Percentiles rank a stretch among this genome's conserved stretches.
Conservation (phyloP, 2,888 invertebrate species). For the Tetragnatha montana region DNA sequence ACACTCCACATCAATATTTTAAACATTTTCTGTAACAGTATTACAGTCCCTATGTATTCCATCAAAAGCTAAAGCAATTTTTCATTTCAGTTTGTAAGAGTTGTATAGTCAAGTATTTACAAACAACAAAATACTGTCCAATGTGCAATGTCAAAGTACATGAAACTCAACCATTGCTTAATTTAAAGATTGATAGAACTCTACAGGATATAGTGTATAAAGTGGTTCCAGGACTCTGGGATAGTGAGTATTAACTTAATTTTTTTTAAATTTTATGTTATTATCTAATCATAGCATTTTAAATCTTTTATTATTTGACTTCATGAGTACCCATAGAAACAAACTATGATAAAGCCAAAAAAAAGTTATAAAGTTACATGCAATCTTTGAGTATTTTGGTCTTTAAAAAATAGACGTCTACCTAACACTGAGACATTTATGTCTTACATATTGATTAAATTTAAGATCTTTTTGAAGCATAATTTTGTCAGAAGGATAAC, state of each 20-base stretch:
- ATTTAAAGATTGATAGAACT: slow-evolving; percentile 84
- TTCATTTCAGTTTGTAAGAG: slow-evolving; percentile 76
- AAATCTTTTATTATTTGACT: neutral
- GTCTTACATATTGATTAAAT: too few species aligned
- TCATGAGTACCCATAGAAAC: neutral
- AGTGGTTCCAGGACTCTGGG: slow-evolving; percentile 94
- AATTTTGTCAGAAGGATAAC: too few species aligned
- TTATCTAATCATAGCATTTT: neutral
- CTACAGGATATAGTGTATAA: slow-evolving; percentile 97
- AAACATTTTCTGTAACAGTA: too few species aligned
- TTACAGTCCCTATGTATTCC: too few species aligned
- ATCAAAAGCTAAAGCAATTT: neutral
- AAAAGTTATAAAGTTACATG: neutral
- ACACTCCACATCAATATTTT: too few species aligned
- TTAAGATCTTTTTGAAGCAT: too few species aligned
- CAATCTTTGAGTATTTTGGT: neutral
- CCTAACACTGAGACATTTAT: too few species aligned
- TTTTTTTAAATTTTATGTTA: neutral
- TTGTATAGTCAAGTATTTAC: slow-evolving; percentile 76
- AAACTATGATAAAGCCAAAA: neutral
- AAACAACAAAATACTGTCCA: slow-evolving; percentile 89
- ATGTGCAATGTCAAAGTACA: slow-evolving; percentile 95
- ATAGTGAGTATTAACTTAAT: slow-evolving; percentile 79
- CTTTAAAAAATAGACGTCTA: too few species aligned
- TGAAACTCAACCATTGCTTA: slow-evolving; percentile 86